Evolutionary conservation across 2,797 vertebrate genomes (phyloP).

Genomic region (Hirundo rustica): DNA sequence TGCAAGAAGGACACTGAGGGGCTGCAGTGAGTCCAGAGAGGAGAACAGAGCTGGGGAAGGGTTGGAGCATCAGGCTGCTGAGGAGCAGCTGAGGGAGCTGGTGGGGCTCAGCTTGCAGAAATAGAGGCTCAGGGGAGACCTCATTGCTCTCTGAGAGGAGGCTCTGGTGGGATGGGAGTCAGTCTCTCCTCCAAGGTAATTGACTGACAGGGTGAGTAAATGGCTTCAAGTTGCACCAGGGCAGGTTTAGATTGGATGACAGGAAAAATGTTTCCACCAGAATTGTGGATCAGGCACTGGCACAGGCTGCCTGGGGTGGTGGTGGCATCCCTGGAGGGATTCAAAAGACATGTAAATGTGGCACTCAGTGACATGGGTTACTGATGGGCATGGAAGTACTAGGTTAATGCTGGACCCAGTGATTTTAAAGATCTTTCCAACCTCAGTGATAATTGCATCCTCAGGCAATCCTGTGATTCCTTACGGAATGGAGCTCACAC

Average conservation of each 20-base stretch:
- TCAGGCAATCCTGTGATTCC: neutral
- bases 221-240: neutral
- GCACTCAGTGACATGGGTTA: neutral
- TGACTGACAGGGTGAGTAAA: fast-evolving
- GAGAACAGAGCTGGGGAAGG: fast-evolving
- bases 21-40: neutral
- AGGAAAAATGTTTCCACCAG: neutral
- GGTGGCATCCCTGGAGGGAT: neutral
- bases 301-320: neutral
- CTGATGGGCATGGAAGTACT: neutral
- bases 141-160: neutral
- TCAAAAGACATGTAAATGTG: neutral
- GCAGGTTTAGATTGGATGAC: too few relatives aligned
- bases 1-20: neutral
- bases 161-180: neutral
- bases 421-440: neutral
- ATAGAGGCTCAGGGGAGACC: neutral
- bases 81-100: neutral
- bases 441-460: neutral
- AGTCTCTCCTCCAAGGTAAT: neutral
- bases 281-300: neutral
- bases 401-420: neutral
- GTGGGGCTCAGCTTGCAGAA: neutral
- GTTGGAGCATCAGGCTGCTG: too few relatives aligned
- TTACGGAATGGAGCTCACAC: neutral